A percentile compares a stretch with the other conserved stretches of the same genome.
phyloP scores from a whole-genome alignment of 2,797 vertebrate species.

The Ctenopoma multispine region DNA sequence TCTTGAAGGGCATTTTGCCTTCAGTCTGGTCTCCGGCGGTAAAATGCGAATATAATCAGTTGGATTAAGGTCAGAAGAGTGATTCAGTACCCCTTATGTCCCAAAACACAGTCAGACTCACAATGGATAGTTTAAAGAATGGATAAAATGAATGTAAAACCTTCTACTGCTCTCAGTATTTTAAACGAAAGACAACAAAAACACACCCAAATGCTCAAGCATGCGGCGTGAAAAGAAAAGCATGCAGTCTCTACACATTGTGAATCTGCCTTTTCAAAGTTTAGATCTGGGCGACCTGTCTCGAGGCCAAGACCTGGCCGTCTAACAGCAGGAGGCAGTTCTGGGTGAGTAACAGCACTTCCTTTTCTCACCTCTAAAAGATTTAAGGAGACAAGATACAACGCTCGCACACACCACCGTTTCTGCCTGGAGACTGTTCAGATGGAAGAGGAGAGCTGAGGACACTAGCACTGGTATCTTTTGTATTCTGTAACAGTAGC shows the following conservation, averaged over 20 bases:
- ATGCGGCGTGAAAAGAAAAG: background rate
- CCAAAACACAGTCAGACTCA: background rate
- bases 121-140: background rate
- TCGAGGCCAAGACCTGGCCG: background rate
- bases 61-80: constrained; percentile 30
- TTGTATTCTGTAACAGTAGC: constrained; percentile 25
- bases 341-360: constrained; percentile 32
- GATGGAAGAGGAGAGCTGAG: constrained; percentile 24
- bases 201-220: background rate
- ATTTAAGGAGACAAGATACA: constrained; percentile 36
- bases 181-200: background rate
- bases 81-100: constrained; percentile 1
- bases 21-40: constrained; percentile 8
- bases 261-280: background rate
- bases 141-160: too few species aligned
- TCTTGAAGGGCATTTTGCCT: background rate
- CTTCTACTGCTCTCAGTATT: background rate
- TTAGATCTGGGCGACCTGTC: constrained; percentile 7
- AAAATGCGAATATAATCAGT: constrained; percentile 23
- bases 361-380: constrained; percentile 42
- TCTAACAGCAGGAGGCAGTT: constrained; percentile 30
- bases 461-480: background rate
- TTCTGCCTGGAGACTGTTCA: constrained; percentile 15
- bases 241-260: background rate
- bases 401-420: background rate